Evolutionary conservation across 1,140 invertebrate species (phyloP).

Genomic region (Cylas formicarius): DNA sequence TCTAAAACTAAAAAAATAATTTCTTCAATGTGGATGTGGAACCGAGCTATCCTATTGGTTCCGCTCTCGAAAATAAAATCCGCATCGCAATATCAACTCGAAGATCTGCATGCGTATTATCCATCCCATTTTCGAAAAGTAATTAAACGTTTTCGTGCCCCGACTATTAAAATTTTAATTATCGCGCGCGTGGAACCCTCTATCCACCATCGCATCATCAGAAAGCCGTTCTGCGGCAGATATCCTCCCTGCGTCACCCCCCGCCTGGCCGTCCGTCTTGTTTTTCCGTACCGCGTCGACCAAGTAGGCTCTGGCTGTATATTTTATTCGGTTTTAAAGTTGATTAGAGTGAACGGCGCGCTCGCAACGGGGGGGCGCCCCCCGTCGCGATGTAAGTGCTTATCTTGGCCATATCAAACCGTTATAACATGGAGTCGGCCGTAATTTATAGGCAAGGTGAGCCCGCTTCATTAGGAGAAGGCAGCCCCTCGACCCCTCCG

Average conservation of each 20-base stretch:
- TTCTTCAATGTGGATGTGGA: too few species aligned
- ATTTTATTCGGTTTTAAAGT: constrained; percentile 41
- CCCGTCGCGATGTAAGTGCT: constrained; percentile 39
- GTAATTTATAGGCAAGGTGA: constrained; percentile 43
- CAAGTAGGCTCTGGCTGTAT: constrained; percentile 25
- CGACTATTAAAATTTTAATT: constrained; percentile 22
- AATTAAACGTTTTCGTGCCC: constrained; percentile 14
- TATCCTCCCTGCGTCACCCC: constrained; percentile 9
- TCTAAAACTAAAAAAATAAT: too few species aligned
- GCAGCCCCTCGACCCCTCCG: constrained; percentile 19
- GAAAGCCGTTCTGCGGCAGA: too few species aligned
- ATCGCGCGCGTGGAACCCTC: constrained; percentile 12
- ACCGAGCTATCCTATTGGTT: too few species aligned
- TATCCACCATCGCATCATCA: constrained; percentile 9
- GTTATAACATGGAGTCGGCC: constrained; percentile 40
- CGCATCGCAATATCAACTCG: too few species aligned
- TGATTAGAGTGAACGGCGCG: constrained; percentile 38
- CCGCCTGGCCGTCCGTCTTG: constrained; percentile 8
- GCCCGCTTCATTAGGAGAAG: constrained; percentile 41
- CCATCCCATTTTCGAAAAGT: constrained; percentile 14
- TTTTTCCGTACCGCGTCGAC: constrained; percentile 18
- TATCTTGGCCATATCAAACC: constrained; percentile 42
- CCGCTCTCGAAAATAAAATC: too few species aligned
- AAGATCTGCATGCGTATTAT: too few species aligned
- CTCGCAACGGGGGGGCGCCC: constrained; percentile 36